These are phyloP conservation scores for Drosophila albomicans DNA, from an alignment of 1,140 invertebrate genomes.

Conservation along the genomic window DNA sequence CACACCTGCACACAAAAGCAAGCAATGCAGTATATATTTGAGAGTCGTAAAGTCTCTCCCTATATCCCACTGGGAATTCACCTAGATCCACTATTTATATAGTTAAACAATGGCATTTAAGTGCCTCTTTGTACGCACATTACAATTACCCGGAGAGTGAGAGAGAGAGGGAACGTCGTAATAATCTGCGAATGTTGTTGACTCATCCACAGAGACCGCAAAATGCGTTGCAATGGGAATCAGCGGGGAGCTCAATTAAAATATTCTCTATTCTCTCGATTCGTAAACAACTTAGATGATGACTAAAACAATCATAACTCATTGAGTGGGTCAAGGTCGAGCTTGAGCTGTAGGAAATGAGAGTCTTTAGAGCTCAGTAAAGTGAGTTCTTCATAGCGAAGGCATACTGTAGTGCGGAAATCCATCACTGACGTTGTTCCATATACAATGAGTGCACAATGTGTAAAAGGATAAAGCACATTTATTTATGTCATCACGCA, in stretches of 20 bases:
- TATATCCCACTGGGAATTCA: not conserved
- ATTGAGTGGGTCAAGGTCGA: slow-evolving; percentile 11
- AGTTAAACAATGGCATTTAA: slow-evolving; percentile 19
- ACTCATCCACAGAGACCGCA: slow-evolving; percentile 12
- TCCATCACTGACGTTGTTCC: not conserved
- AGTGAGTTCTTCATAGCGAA: not conserved
- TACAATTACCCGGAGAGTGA: not conserved
- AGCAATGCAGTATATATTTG: not conserved
- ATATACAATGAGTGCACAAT: slow-evolving; percentile 1
- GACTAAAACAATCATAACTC: slow-evolving; percentile 7
- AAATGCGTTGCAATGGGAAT: slow-evolving; percentile 8
- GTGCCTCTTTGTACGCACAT: slow-evolving; percentile 6
- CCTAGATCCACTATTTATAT: slow-evolving; percentile 6
- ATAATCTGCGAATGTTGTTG: slow-evolving; percentile 2
- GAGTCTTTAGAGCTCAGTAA: not conserved
- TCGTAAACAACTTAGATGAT: slow-evolving; percentile 8
- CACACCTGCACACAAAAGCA: not conserved
- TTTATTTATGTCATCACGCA: slow-evolving; percentile 9
- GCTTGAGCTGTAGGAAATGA: not conserved
- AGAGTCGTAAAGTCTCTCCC: not conserved
- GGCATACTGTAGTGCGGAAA: slow-evolving; percentile 1
- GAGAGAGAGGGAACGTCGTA: not conserved
- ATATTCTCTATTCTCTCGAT: slow-evolving; percentile 11
- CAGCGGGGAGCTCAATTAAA: slow-evolving; percentile 5
- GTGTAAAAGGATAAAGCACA: slow-evolving; percentile 32